Base-by-base conservation (phyloP, 2,113 vertebrate genomes). In the Pomatostomus ruficeps region DNA sequence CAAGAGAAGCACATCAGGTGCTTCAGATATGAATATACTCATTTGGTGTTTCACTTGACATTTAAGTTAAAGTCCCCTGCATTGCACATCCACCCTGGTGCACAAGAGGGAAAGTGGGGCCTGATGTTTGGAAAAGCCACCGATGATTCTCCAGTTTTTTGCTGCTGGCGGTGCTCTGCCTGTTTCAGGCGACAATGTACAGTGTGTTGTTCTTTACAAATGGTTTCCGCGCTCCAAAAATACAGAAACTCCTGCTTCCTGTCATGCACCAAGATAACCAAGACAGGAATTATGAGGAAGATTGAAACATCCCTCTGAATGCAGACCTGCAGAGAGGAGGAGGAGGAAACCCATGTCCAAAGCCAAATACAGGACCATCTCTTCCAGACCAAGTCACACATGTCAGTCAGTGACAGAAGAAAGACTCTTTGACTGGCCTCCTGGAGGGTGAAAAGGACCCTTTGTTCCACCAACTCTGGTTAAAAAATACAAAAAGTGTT, bases 111-210 rank as follows among this genome's bases (percentile, higher is more conserved):
- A 71, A 28, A 26, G 22, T 2, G 29, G 26, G 12, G 40, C 13
- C 35, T 81, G n/a, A 15, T 20, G 11, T 46, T 33, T 70, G 59
- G 40, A 81, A 82, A 92, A 74, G 38, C 26, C 46, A 71, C 8
- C 12, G 22, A 9, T 36, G 28, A 62, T n/a, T 61, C 26, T 81
- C 65, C 70, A 94, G 58, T 8, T 43, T 59, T 83, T 70, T 59
- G 38, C 29, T 33, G 8, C 21, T 84, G 35, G 51, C 46, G 65
- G 14, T 31, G 42, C 43, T 57, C 55, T 86, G 36, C 52, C 36
- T 52, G 3, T 67, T 78, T 63, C 48, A 68, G 70, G 81, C 18
- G 33, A 58, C 1, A 1, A 63, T 0, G 0, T 8, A 8, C 10
- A 67, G 18, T 2, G 6, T 46, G 12, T 25, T 62, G 18, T 13